Base-by-base conservation (phyloP, 2,797 vertebrate genomes). In the Dallia pectoralis region DNA sequence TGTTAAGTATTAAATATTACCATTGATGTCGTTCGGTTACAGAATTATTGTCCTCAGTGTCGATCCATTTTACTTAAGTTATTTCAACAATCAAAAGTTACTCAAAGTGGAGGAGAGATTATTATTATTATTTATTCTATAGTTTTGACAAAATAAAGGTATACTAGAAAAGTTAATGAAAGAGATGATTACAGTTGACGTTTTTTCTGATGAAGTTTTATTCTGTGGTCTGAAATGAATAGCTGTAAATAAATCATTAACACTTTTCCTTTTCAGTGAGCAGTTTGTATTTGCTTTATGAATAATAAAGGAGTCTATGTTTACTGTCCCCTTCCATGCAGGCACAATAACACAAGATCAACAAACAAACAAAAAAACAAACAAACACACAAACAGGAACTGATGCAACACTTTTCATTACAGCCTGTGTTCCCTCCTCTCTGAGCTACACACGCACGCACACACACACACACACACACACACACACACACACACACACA, bases 241-340 rank as follows among this genome's bases (percentile, higher is more conserved):
- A 71, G 76, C 79, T 87, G 79, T 94, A 87, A 96, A 95, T 96
- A 94, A 97, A 94, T 95, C 91, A 97, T 95, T 82, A 85, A 88
- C 82, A 81, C 88, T 91, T 92, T 94, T 93, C 89, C 87, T 80
- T 87, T 86, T 81, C 83, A 88, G 88, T 74, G 85, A 89, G 89
- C 89, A 78, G 85, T 85, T 88, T 87, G 82, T 93, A 84, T 94
- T 92, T 93, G 88, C 87, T 90, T 94, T 89, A 95, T 96, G 89
- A 97, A 97, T 96, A 95, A 96, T 92, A 93, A 84, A 97, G 80
- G 77, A 86, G 76, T 30, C 4, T 88, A 89, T 93, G 91, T 95
- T 93, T 94, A 92, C 89, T n/a, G n/a, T n/a, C 91, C 81, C 59
- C 87, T 79, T 80, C 76, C 30, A 77, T 27, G 51, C 75, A 71